These are phyloP conservation scores for Spermophilus dauricus DNA, from an alignment of 2,113 vertebrate genomes.

Conservation along the genomic window DNA sequence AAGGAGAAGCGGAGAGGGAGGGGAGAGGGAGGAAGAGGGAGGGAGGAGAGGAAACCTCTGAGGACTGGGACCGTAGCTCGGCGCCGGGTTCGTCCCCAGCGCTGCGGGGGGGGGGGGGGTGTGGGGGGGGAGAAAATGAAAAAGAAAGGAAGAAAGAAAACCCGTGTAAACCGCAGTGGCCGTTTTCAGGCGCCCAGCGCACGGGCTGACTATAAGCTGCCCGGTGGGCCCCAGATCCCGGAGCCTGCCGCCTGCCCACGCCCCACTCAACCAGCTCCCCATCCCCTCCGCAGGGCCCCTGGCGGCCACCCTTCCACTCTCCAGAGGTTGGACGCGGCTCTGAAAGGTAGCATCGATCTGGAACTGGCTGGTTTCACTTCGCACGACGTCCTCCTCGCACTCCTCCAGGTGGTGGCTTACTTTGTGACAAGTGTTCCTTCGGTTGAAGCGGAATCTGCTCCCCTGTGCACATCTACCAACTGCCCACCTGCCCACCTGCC, in stretches of 20 bases:
- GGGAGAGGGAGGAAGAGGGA: fast-evolving
- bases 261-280: fast-evolving
- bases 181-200: fast-evolving
- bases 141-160: too few species aligned
- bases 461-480: fast-evolving
- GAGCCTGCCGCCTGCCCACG: too few species aligned
- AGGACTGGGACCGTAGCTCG: neutral
- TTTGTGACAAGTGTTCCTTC: neutral
- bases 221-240: neutral
- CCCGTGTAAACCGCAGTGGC: too few species aligned
- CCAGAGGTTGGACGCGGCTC: neutral
- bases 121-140: too few species aligned
- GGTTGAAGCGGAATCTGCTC: neutral
- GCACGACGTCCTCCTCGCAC: fast-evolving
- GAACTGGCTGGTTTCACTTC: fast-evolving
- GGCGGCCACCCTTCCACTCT: neutral
- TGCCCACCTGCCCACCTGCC: too few species aligned
- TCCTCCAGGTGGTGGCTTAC: fast-evolving
- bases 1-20: too few species aligned
- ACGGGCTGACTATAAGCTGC: fast-evolving
- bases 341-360: neutral
- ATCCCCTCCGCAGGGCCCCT: neutral
- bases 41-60: neutral
- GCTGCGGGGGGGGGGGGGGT: too few species aligned
- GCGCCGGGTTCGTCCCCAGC: too few species aligned